phyloP scores from a whole-genome alignment of 2,113 vertebrate species.

The Sphyrna mokarran region DNA sequence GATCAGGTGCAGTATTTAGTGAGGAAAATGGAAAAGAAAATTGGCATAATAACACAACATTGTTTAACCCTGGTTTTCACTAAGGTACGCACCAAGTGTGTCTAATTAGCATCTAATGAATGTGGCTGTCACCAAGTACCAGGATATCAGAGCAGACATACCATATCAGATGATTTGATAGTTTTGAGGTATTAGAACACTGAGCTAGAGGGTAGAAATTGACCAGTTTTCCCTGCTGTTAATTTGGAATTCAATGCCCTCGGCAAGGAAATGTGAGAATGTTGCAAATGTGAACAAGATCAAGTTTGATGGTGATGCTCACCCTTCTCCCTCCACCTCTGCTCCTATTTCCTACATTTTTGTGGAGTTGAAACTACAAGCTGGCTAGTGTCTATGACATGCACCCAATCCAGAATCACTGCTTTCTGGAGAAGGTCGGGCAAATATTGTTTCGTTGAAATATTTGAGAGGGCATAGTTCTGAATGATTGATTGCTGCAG shows the following conservation, averaged over 20 bases:
- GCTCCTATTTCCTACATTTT: too few species aligned
- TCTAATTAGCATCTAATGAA: neutral
- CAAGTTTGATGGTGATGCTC: neutral
- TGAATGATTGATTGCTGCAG: neutral
- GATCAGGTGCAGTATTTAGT: too few species aligned
- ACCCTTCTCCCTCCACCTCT: too few species aligned
- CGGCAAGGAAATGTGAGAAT: neutral
- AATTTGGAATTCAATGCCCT: neutral
- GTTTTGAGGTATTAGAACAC: neutral
- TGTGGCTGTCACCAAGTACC: neutral
- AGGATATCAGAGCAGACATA: neutral
- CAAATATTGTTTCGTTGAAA: neutral
- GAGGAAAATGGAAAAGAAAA: too few species aligned
- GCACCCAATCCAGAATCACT: neutral
- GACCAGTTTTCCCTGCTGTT: neutral
- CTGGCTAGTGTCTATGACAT: neutral
- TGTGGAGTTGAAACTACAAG: neutral
- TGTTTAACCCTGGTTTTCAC: too few species aligned
- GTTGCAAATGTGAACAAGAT: neutral
- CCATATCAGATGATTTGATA: neutral
- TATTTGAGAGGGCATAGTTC: neutral
- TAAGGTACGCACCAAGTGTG: too few species aligned
- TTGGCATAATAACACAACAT: too few species aligned
- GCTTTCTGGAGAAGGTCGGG: neutral
- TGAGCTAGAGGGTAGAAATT: neutral